A percentile compares a stretch with the other conserved stretches of the same genome.
These are phyloP conservation scores for Homalodisca vitripennis DNA, from an alignment of 1,140 invertebrate genomes.

Conservation along the genomic window DNA sequence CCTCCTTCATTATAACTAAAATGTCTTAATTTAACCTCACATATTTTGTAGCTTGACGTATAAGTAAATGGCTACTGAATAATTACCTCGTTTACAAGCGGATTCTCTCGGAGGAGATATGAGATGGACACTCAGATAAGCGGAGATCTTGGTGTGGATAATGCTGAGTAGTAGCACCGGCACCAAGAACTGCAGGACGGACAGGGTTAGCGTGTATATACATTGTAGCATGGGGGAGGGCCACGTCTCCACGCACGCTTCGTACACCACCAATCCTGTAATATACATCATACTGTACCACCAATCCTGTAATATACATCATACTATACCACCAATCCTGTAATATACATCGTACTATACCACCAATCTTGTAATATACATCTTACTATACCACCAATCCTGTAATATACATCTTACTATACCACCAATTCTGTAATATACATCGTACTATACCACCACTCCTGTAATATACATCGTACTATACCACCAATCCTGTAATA, in stretches of 20 bases:
- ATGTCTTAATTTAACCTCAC: too few species aligned
- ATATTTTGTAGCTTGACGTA: too few species aligned
- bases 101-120: conserved; percentile 51
- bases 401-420: too few species aligned
- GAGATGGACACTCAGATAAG: conserved; percentile 49
- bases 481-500: too few species aligned
- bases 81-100: conserved; percentile 33
- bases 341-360: conserved; percentile 47
- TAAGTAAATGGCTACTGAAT: not conserved
- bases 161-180: conserved; percentile 54
- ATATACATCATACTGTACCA: conserved; percentile 46
- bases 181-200: conserved; percentile 56
- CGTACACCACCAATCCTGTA: conserved; percentile 48
- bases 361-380: conserved; percentile 48
- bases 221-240: conserved; percentile 49
- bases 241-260: conserved; percentile 51
- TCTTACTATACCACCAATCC: not conserved
- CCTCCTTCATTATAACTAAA: too few species aligned
- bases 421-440: too few species aligned
- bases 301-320: conserved; percentile 48
- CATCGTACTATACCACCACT: too few species aligned
- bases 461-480: too few species aligned
- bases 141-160: conserved; percentile 55
- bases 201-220: conserved; percentile 52
- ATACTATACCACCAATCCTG: conserved; percentile 47